Base-by-base conservation (phyloP, 2,888 invertebrate genomes). In the Nephrotoma guestfalica region DNA sequence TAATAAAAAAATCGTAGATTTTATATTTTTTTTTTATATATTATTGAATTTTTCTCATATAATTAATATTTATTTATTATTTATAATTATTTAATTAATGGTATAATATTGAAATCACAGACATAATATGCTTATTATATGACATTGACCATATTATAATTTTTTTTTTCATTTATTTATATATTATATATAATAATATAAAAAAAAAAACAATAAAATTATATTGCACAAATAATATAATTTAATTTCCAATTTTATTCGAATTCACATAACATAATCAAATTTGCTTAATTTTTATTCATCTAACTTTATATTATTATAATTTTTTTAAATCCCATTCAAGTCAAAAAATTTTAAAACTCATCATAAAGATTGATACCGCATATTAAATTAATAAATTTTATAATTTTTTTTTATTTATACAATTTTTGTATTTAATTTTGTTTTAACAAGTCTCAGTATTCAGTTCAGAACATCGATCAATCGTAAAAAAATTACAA, bases 61-160 rank as follows among this genome's bases (percentile, higher is more conserved):
- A 83, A 83, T 83, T 84, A 15, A 84, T 84, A 84, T 71, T 71
- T 47, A 47, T 13, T 47, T 84, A 84, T 41, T 84, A 84, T 84
- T 84, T 41, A 84, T 84, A 41, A 84, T 84, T 84, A 84, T 41
- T 84, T 41, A 41, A 41, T 84, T 84, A 41, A 84, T 84, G 43
- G 43, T 45, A 86, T 86, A 43, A 41, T 86, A 57, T 86, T 51
- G 51, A 51, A 86, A 86, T 86, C 86, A 86, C 86, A 86, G 86
- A 86, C 57, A 86, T 86, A 86, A 86, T 57, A 86, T 86, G 86
- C 86, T 86, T 86, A 86, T 41, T 71, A 86, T 86, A 86, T 86
- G 86, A 86, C 86, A 86, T 86, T 86, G 86, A 86, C 86, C 86
- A 86, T 86, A 41, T 85, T 43, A 43, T 43, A 85, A 84, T 41